A percentile compares a stretch with the other conserved stretches of the same genome.
Conservation (phyloP, 2,113 vertebrate genomes). For the Colius striatus region DNA sequence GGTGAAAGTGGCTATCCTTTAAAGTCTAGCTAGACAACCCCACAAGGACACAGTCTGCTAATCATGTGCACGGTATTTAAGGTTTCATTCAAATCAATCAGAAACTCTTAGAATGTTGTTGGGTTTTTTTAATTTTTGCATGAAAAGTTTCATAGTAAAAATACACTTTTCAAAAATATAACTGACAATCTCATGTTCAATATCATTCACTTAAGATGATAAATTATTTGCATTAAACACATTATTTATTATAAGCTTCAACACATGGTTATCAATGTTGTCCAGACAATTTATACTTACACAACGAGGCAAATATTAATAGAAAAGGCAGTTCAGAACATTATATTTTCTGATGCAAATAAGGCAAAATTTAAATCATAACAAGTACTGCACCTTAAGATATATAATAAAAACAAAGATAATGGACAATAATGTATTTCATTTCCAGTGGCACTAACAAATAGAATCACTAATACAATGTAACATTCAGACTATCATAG, state of each 20-base stretch:
- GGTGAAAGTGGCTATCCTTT: neutral
- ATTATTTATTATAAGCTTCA: constrained; percentile 31
- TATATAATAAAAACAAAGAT: neutral
- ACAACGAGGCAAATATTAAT: neutral
- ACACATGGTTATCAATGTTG: neutral
- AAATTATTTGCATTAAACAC: constrained; percentile 27
- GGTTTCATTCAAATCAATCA: neutral
- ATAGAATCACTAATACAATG: neutral
- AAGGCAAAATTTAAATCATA: neutral
- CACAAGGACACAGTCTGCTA: neutral
- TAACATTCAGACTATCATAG: neutral
- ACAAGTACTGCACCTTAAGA: neutral
- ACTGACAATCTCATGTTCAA: neutral
- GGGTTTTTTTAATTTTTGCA: neutral
- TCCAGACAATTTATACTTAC: constrained; percentile 16
- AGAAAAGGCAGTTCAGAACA: neutral
- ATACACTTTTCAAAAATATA: neutral
- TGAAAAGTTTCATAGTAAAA: neutral
- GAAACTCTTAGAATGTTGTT: neutral
- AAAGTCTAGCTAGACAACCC: neutral
- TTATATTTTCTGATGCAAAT: neutral
- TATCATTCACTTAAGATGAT: neutral
- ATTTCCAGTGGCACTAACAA: neutral
- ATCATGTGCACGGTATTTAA: neutral
- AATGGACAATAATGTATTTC: neutral